phyloP scores from a whole-genome alignment of 2,888 invertebrate genomes.

The Drosophila stalkeri region DNA sequence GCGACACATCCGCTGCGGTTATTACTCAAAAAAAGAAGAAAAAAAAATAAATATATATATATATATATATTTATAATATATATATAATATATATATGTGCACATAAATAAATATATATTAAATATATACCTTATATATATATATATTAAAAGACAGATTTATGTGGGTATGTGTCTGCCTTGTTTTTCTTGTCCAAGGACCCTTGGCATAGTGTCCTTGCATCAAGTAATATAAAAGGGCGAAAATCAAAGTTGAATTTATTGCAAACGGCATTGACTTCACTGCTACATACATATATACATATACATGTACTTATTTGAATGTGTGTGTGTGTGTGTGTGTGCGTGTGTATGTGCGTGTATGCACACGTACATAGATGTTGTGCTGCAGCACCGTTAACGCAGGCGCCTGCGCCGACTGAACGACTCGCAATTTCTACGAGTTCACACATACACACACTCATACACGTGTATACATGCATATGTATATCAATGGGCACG shows the following conservation, averaged over 20 bases:
- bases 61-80: not conserved
- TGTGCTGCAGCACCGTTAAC: constrained; percentile 26
- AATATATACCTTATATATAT: not conserved
- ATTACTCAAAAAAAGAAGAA: constrained; percentile 33
- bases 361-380: constrained; percentile 2
- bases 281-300: constrained; percentile 6
- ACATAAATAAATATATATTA: constrained; percentile 14
- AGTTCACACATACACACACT: constrained; percentile 2
- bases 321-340: not conserved
- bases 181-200: constrained; percentile 40
- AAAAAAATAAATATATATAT: constrained; percentile 1
- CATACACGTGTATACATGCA: not conserved
- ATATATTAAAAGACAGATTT: not conserved
- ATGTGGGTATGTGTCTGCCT: not conserved
- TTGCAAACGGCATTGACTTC: constrained; percentile 43
- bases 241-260: constrained; percentile 37
- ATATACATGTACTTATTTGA: not conserved
- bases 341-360: not conserved
- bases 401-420: constrained; percentile 44
- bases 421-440: constrained; percentile 32
- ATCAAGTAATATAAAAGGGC: constrained; percentile 28
- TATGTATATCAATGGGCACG: constrained; percentile 33
- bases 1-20: constrained; percentile 65
- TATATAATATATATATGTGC: constrained; percentile 15
- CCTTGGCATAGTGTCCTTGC: constrained; percentile 43